Conservation (phyloP, 1,140 invertebrate genomes). For the Drosophila insularis region DNA sequence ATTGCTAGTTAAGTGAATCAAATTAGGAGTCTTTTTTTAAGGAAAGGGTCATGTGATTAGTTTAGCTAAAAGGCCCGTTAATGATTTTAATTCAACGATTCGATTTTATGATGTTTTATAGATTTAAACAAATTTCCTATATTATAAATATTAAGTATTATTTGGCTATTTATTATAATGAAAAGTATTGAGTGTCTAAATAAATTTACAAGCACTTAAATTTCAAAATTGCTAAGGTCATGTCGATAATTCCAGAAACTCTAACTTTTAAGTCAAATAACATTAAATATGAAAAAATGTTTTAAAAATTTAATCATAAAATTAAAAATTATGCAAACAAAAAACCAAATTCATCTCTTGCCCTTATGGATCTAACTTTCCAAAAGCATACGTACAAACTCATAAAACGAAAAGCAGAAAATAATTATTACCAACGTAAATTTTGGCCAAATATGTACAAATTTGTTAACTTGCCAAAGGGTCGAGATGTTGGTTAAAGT, state of each 20-base stretch:
- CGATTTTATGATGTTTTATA: not conserved
- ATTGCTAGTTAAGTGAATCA: constrained; percentile 28
- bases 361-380: not conserved
- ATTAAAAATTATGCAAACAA: constrained; percentile 26
- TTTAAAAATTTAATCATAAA: constrained; percentile 8
- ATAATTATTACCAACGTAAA: constrained; percentile 52
- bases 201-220: not conserved
- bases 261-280: not conserved
- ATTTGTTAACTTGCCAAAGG: constrained; percentile 35
- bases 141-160: too few species aligned
- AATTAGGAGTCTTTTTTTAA: not conserved
- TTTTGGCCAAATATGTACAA: constrained; percentile 43
- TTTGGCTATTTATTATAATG: too few species aligned
- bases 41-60: constrained; percentile 18
- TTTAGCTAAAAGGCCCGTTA: not conserved
- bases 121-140: not conserved
- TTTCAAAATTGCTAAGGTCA: not conserved
- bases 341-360: not conserved
- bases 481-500: not conserved
- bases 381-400: not conserved
- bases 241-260: not conserved
- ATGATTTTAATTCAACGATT: not conserved
- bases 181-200: too few species aligned
- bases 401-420: constrained; percentile 40
- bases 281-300: not conserved